phyloP scores from a whole-genome alignment of 2,113 vertebrate species.

The Triplophysa tibetana region DNA sequence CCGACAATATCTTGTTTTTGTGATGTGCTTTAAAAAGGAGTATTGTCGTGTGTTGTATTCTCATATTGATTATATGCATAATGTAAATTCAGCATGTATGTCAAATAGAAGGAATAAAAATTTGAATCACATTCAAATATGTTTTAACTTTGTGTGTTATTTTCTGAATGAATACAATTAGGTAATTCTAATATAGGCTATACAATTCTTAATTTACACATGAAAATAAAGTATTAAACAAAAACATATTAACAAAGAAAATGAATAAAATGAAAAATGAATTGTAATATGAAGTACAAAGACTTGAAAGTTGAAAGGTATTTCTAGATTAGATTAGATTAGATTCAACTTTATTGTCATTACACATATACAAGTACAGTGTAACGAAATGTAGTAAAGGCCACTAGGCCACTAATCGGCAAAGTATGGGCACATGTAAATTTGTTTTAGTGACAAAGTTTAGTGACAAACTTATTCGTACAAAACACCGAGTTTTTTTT shows the following conservation, averaged over 20 bases:
- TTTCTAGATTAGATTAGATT: no score
- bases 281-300: neutral
- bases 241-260: neutral
- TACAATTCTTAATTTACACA: neutral
- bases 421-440: neutral
- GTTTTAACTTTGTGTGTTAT: neutral
- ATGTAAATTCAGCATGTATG: neutral
- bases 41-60: neutral
- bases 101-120: conserved; percentile 13
- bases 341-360: no score
- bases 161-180: neutral
- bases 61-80: neutral
- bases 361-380: no score
- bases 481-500: neutral
- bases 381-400: no score
- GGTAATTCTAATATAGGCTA: no score
- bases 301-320: neutral
- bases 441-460: neutral
- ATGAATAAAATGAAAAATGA: neutral
- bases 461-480: neutral
- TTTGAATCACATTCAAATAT: neutral
- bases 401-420: neutral
- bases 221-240: neutral
- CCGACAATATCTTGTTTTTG: no score
- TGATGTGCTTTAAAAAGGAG: neutral